A percentile compares a stretch with the other conserved stretches of the same genome.
phyloP scores from a whole-genome alignment of 2,113 vertebrate species.

The Oreocharis arfaki region DNA sequence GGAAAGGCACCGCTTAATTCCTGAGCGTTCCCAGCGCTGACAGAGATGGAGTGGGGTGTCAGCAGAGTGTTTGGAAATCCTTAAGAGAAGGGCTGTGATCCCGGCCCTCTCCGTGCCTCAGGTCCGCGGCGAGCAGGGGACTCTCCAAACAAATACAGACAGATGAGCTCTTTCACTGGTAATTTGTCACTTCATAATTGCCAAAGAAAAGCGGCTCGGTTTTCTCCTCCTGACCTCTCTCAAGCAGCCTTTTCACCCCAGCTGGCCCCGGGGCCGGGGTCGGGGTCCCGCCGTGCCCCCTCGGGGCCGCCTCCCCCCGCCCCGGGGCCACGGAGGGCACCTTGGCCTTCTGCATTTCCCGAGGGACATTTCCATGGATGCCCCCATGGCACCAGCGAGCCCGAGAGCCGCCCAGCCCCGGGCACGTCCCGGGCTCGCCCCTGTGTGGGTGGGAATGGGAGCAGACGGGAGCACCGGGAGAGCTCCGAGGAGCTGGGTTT shows the following conservation, averaged over 20 bases:
- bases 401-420: fast-evolving
- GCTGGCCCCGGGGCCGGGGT: background rate
- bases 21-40: background rate
- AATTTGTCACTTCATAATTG: constrained; percentile 54
- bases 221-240: constrained; percentile 38
- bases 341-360: background rate
- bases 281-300: background rate
- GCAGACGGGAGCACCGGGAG: background rate
- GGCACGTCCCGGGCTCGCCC: background rate
- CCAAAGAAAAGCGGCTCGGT: constrained; percentile 18
- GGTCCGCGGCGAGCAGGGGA: background rate
- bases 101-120: background rate
- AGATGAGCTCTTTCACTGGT: constrained; percentile 14
- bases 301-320: fast-evolving
- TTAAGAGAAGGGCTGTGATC: background rate
- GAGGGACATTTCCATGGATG: background rate
- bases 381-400: background rate
- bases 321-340: background rate
- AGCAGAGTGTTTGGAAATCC: background rate
- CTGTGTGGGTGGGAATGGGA: background rate
- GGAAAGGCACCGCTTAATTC: background rate
- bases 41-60: constrained; percentile 28
- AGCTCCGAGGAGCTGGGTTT: fast-evolving
- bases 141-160: constrained; percentile 35
- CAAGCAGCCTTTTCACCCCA: constrained; percentile 3